Conservation (phyloP, 2,113 vertebrate species). For the Leucopternis melanops region DNA sequence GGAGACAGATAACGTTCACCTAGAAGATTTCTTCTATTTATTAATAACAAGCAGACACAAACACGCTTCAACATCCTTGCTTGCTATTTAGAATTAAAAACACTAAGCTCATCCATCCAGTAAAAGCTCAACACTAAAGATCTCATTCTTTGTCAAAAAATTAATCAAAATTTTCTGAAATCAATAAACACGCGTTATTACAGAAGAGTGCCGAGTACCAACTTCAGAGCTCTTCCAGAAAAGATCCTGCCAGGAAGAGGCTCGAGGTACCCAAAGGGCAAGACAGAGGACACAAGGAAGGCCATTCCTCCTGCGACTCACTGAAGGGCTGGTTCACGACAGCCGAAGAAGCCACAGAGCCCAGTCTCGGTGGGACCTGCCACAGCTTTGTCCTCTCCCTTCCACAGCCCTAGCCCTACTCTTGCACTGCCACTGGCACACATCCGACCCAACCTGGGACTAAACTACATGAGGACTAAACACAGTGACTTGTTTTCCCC, state of each 20-base stretch:
- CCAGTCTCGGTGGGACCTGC: not conserved
- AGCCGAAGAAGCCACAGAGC: not conserved
- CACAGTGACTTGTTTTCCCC: not conserved
- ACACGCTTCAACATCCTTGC: not conserved
- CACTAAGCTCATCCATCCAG: not conserved
- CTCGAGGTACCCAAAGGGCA: not conserved
- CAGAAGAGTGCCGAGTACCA: not conserved
- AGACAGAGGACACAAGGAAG: fast-evolving
- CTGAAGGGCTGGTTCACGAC: not conserved
- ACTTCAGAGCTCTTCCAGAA: not conserved
- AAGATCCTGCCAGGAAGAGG: not conserved
- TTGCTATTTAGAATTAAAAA: not conserved
- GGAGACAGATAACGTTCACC: not conserved
- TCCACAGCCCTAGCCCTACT: not conserved
- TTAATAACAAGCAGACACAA: not conserved
- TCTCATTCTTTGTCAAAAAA: not conserved
- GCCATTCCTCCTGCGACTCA: not conserved
- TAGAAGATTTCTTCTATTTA: not conserved
- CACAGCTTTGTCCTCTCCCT: not conserved
- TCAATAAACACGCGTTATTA: not conserved
- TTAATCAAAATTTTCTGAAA: not conserved
- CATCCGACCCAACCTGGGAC: not conserved
- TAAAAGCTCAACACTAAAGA: not conserved
- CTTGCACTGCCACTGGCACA: not conserved
- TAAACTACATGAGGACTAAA: not conserved